phyloP scores from a whole-genome alignment of 2,797 vertebrate species.

The Holocentrus rufus region DNA sequence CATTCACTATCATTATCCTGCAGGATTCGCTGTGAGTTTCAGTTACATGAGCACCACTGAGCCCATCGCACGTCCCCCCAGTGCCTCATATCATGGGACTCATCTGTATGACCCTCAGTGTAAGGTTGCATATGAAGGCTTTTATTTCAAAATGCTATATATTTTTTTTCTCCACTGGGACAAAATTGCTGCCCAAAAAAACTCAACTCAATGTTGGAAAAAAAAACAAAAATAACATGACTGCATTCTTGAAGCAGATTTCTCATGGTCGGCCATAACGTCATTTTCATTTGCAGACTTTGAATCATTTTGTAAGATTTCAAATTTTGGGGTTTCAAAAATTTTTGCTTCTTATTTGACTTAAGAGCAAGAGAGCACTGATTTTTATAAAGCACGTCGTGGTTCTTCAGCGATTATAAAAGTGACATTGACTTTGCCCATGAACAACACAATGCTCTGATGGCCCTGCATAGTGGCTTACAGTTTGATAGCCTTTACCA shows the following conservation, averaged over 20 bases:
- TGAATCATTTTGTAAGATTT: too few relatives aligned
- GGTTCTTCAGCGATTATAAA: not conserved
- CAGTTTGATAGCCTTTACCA: not conserved
- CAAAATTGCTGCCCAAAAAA: not conserved
- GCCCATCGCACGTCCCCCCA: conserved; percentile 43
- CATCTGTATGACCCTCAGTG: conserved; percentile 64
- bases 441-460: not conserved
- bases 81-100: conserved; percentile 48
- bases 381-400: not conserved
- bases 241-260: too few relatives aligned
- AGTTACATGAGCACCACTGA: conserved; percentile 60
- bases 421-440: not conserved
- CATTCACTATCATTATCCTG: conserved; percentile 65
- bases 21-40: conserved; percentile 60
- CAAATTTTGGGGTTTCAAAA: too few relatives aligned
- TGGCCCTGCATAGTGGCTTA: not conserved
- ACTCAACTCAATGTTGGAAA: not conserved
- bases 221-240: not conserved
- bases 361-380: not conserved
- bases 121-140: conserved; percentile 55
- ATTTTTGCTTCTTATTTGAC: not conserved
- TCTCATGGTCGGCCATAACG: too few relatives aligned
- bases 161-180: conserved; percentile 21
- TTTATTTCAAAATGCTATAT: conserved; percentile 47
- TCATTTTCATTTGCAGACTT: too few relatives aligned